Evolutionary conservation across 2,797 vertebrate genomes (phyloP), one percentile per base, ranked within the genome.

Genomic region (Carduelis carduelis): DNA sequence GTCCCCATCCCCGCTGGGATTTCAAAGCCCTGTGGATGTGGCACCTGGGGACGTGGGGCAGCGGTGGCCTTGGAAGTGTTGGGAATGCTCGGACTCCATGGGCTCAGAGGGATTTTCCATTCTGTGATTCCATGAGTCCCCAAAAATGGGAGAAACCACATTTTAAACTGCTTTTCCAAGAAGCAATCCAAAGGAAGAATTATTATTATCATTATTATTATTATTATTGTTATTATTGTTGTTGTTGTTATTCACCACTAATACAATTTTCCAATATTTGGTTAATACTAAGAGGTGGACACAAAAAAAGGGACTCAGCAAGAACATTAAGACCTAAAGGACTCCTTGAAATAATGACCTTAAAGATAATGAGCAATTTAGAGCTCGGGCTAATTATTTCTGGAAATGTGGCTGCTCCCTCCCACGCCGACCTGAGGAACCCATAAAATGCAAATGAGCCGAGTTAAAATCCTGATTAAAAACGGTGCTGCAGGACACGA

Each of bases 111-210:
- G 57, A 14, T 46, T 55, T 64, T 41, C 69, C 69, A 64, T 13
- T 26, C 41, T 7, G n/a, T 2, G 24, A 64, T 47, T 83, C 32
- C 55, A 2, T 9, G 16, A 43, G 15, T 1, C 66, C 20, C 32
- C 3, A 24, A 41, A 15, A 0, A 12, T 1, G 5, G 64, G 4
- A 80, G 15, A 65, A 26, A 4, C 5, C 34, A 4, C 8, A 18
- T 13, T 32, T 50, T 14, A 44, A 44, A 6, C 37, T 1, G 2
- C 10, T 55, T 27, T 35, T 10, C 37, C 16, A 24, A 28, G 35
- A 32, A 39, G 26, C 10, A 68, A 68, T 22, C 8, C 23, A 65
- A 65, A 65, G 32, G 17, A 27, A 47, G 37, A 37, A 37, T 9
- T 15, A 14, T 30, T 28, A 23, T 22, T 34, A 37, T 76, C 21